Conservation (phyloP, 2,888 invertebrate species). For the Aphidius colemani region DNA sequence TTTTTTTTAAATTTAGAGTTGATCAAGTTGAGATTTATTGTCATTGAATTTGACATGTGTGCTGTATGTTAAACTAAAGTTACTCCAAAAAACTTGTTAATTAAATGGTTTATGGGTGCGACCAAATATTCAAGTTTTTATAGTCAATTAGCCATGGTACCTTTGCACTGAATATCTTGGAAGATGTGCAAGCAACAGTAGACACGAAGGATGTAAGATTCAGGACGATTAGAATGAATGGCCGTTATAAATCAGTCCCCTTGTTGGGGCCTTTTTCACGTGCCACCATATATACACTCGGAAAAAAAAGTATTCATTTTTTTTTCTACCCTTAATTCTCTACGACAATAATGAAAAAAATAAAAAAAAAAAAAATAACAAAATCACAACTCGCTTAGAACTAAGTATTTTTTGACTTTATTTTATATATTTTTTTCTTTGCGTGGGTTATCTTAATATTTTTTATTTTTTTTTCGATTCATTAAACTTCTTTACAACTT, state of each 20-base stretch:
- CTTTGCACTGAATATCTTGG: slow-evolving; percentile 20
- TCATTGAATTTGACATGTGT: too few species aligned
- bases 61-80: not conserved
- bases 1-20: too few species aligned
- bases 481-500: slow-evolving; percentile 35
- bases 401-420: slow-evolving; percentile 7
- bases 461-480: slow-evolving; percentile 32
- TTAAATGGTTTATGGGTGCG: slow-evolving; percentile 53
- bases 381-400: not conserved
- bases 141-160: slow-evolving; percentile 54
- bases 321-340: too few species aligned
- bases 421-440: slow-evolving; percentile 1
- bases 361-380: too few species aligned
- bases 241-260: slow-evolving; percentile 53
- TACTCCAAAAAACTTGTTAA: slow-evolving; percentile 43
- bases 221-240: slow-evolving; percentile 56
- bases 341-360: too few species aligned
- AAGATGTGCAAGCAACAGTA: slow-evolving; percentile 47
- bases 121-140: slow-evolving; percentile 52
- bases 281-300: slow-evolving; percentile 10
- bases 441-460: too few species aligned
- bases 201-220: slow-evolving; percentile 48
- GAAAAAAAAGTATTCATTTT: slow-evolving; percentile 9
- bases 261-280: slow-evolving; percentile 41
- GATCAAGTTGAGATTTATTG: too few species aligned